Evolutionary conservation across 2,113 vertebrate genomes (phyloP), one percentile per base, ranked within the genome.

Genomic region (Uropsilus gracilis): DNA sequence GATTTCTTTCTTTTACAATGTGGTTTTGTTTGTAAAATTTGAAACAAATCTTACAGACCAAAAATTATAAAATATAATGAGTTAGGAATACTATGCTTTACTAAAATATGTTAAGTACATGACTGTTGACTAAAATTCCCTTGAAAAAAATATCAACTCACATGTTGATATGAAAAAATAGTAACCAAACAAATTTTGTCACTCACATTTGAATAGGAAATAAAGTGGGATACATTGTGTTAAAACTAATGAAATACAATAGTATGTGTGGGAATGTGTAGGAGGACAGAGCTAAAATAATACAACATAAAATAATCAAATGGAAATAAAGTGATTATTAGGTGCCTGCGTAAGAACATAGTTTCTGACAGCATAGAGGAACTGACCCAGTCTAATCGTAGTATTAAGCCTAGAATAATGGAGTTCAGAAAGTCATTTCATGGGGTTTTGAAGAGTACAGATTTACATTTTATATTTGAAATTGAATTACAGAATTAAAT

Each of bases 261-360:
- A 87, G 68, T 71, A n/a, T n/a, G n/a, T n/a, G n/a, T n/a, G n/a
- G n/a, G n/a, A 89, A 78, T 86, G 48, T 69, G 46, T 96, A 90
- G 82, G 37, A 94, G 8, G 6, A 20, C n/a, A 86, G 86, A 86
- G 32, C 39, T 94, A 84, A 82, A 85, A 64, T 90, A 92, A 92
- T 55, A 44, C 53, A 90, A 44, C 89, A 82, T 85, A 95, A 96
- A 94, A 81, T 63, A 53, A 87, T 81, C 55, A 95, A 72, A 91
- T 77, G 80, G 16, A 97, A 93, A 97, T 73, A 91, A 86, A 91
- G 90, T 46, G 92, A 86, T 53, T 96, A 93, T 93, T 96, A 93
- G 48, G 30, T 57, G 88, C 87, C 24, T 88, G 22, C 28, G 84
- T 75, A 87, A 84, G 44, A 85, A 37, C 26, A 77, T 4, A 0